Base-by-base conservation (phyloP, 2,888 invertebrate species). In the Hirtodrosophila alboralis region DNA sequence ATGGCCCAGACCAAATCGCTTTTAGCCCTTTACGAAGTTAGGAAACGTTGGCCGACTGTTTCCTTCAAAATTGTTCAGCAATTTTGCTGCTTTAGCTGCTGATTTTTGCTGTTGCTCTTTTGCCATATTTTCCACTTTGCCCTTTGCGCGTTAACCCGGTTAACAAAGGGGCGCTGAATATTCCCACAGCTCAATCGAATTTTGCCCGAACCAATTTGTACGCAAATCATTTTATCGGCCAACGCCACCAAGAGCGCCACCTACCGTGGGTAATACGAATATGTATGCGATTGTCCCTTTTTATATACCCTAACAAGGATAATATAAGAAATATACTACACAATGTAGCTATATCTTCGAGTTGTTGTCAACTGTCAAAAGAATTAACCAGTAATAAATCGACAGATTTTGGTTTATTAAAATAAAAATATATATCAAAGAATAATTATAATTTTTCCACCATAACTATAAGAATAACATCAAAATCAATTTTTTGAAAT, bases 101-200 rank as follows among this genome's bases (percentile, higher is more conserved):
- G 43, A 21, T 34, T 10, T 37, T 2, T 56, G 31, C n/a, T 41
- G 57, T 34, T 69, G 79, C 63, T 58, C 63, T 59, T 69, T 76
- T 62, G 59, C 66, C 66, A 64, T 70, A 70, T 73, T 73, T 76
- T 77, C 61, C 61, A 48, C 65, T 66, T 65, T 53, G 60, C 59
- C 68, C 52, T 59, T 66, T 66, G 62, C 71, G 61, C 65, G 64
- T 70, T 76, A 81, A 75, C 79, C 68, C 68, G 72, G 77, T 75
- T 85, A 81, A 87, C 77, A 84, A 87, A 84, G 75, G 80, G 79
- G 62, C 66, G 59, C 63, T 62, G 78, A 75, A 81, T 72, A 86
- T 85, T 86, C 84, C 79, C 85, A 75, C 76, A 84, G 75, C 80
- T 81, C 84, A 85, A 87, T 87, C 81, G 87, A 86, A 81, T 88